Evolutionary conservation across 1,140 invertebrate species (phyloP), one percentile per base, ranked within the genome.

Genomic region (Maniola jurtina): DNA sequence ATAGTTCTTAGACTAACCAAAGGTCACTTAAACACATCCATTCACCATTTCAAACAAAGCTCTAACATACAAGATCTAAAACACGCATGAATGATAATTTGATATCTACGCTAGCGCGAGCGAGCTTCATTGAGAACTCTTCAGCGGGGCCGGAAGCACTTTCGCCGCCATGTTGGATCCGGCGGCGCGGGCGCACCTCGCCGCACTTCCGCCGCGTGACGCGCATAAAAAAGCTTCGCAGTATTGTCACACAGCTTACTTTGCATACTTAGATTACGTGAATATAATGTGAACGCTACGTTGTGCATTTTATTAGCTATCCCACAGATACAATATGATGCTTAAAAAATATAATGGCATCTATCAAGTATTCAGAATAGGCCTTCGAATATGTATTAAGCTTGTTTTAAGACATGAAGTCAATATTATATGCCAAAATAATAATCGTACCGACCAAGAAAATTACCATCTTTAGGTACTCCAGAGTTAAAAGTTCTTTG

Each of bases 101-200:
- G 50, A 61, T 66, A 72, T 64, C 64, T 71, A 56, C 56, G 66
- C 16, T 48, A 68, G 66, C 59, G 68, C 57, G 65, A 70, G 64
- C 66, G 58, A 73, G 71, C 73, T 88, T 82, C 82, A 90, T 88
- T 86, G 79, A 88, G 82, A 88, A 77, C 75, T 85, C 72, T 78
- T 75, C 79, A 81, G 78, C 71, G 68, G 59, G 80, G 79, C 83
- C 86, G 88, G 88, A 90, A 90, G 84, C 81, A 89, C 88, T 89
- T 88, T 88, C 84, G 85, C 86, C 86, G 88, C 88, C 85, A 90
- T 89, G 70, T 87, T 87, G 88, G 88, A 90, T 89, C 88, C 88
- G 88, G 83, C 79, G 77, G 74, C 77, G 82, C 82, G 75, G 72
- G 85, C 86, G 80, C 85, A 85, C 80, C 84, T 85, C 83, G 79